A percentile compares a stretch with the other conserved stretches of the same genome.
phyloP scores from a whole-genome alignment of 2,113 vertebrate species.

The Cyprinus carpio region DNA sequence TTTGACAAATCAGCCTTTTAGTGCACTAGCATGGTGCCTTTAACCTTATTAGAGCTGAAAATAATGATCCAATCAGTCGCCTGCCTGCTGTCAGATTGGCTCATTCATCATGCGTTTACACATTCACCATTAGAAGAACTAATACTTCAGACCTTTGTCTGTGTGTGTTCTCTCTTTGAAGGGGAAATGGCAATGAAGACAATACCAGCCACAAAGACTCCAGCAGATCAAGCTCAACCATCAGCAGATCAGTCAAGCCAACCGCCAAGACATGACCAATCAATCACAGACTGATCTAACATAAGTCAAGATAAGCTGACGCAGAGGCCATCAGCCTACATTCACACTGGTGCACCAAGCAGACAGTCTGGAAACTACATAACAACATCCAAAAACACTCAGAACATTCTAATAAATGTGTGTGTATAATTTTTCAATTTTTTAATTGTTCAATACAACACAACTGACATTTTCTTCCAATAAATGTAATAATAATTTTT shows the following conservation, averaged over 20 bases:
- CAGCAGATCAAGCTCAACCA: not conserved
- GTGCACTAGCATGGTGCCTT: not conserved
- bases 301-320: conserved; percentile 30
- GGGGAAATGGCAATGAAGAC: not conserved
- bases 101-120: not conserved
- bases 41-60: not conserved
- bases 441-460: too few species aligned
- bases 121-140: not conserved
- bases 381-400: not conserved
- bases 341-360: not conserved
- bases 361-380: not conserved
- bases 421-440: too few species aligned
- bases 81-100: not conserved
- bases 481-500: too few species aligned
- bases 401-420: too few species aligned
- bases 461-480: too few species aligned
- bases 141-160: not conserved
- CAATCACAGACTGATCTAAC: conserved; percentile 15
- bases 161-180: not conserved
- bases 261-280: conserved; percentile 14
- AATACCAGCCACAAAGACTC: not conserved
- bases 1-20: not conserved
- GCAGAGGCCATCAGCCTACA: not conserved
- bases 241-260: conserved; percentile 5
- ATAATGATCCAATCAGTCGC: not conserved